Evolutionary conservation across 2,113 vertebrate species (phyloP), one percentile per base, ranked within the genome.

Genomic region (Microcebus ravelobensis): DNA sequence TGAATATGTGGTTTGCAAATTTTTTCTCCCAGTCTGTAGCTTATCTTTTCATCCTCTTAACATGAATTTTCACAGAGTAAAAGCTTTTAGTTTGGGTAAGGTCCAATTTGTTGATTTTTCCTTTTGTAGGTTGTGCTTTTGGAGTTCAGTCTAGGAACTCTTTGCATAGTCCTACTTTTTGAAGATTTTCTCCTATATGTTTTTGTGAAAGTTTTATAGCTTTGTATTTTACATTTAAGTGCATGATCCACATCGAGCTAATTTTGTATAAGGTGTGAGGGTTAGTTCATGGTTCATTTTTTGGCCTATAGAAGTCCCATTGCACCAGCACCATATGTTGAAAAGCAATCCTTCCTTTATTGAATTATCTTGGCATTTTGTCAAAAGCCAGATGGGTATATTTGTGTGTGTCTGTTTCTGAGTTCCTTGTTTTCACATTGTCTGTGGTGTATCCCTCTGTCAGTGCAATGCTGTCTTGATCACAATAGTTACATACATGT

Each of bases 31-130:
- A 50, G 27, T 61, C n/a, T 68, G 34, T 67, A 59, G 31, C 13
- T 52, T 73, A n/a, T 31, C 59, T 88, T 77, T 70, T 65, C n/a
- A 90, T 77, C 27, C n/a, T 91, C n/a, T 92, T 76, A 61, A 25
- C 29, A 55, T 52, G 34, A 77, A 18, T 25, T 92, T 50, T 79
- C 42, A 83, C 21, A 42, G 2, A 36, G 52, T 11, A 65, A 87
- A 82, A 20, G 6, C 34, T 67, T 88, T 83, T 42, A 83, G 73
- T 87, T 90, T 93, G 77, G 61, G n/a, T 71, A 83, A 93, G 90
- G 68, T 68, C 73, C 6, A 71, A 5, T 61, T 92, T 82, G 27
- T 50, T 67, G 61, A 0, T 6, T 45, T 81, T 89, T 65, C 21
- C 42, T 86, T 50, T 42, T 36, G 3, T n/a, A 74, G 36, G 71